Evolutionary conservation across 2,888 invertebrate species (phyloP), one percentile per base, ranked within the genome.

Genomic region (Phymatocera aterrima): DNA sequence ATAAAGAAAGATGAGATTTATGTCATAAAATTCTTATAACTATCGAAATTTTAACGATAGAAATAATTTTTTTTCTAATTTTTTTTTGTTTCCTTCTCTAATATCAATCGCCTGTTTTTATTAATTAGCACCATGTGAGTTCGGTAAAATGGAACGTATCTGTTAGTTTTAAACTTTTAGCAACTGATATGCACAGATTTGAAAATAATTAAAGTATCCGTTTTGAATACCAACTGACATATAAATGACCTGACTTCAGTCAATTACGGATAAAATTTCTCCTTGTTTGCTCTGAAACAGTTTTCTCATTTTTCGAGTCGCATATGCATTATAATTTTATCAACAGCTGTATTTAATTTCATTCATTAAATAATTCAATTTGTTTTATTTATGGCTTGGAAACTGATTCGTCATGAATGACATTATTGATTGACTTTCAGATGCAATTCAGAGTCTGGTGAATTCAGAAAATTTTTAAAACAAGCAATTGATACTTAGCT

Each of bases 1-100:
- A 24, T 57, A 61, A 85, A 84, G 84, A 86, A 88, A 86, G 84
- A 87, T 86, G 85, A 85, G 82, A 80, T 84, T 84, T 84, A 83
- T 82, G 81, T 83, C 84, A 84, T 85, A 78, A 80, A 79, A 81
- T 75, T n/a, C 40, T 37, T 43, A 60, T 60, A 40, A 54, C 24
- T 54, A 75, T 40, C 51, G 34, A 34, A n/a, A 18, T 46, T 68
- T 15, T 21, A 10, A 68, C 31, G 51, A 54, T 48, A 15, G 31
- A 51, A 48, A 48, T 4, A 34, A 72, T 34, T 72, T n/a, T 37
- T 54, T 40, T 3, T 74, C 57, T 31, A n/a, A n/a, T 28, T 70
- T 48, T 68, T 37, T 6, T 72, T 72, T 24, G 10, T 12, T 31
- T 75, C 34, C n/a, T 70, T n/a, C 2, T 51, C 31, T 40, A 75